Conservation (phyloP, 1,140 invertebrate species). For the Plectus sambesii region DNA sequence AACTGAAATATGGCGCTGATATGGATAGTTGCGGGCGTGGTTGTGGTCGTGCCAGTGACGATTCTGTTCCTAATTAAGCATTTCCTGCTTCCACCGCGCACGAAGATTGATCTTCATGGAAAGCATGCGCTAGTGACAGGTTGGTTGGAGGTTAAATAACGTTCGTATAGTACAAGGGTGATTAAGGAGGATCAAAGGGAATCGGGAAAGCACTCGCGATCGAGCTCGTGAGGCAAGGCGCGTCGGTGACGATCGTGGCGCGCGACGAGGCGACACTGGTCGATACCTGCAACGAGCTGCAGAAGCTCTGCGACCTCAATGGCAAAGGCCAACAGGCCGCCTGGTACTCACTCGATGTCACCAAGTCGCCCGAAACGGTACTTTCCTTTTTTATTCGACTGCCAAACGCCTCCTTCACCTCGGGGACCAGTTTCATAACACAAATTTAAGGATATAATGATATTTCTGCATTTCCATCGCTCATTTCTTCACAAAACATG, state of each 20-base stretch:
- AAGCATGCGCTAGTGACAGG: slow-evolving; percentile 34
- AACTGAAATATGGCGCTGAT: slow-evolving; percentile 7
- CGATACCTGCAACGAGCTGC: slow-evolving; percentile 16
- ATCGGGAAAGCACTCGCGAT: slow-evolving; percentile 75
- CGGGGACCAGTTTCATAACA: too few relatives aligned
- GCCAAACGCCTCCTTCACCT: too few relatives aligned
- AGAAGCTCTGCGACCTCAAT: slow-evolving; percentile 12
- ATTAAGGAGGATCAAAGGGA: slow-evolving; percentile 78
- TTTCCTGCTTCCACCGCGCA: slow-evolving; percentile 20
- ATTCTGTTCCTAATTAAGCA: slow-evolving; percentile 17
- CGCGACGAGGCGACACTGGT: slow-evolving; percentile 54
- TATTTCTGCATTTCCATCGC: too few relatives aligned
- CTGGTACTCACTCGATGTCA: slow-evolving; percentile 24
- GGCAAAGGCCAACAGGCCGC: slow-evolving; percentile 20
- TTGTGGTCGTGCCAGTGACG: slow-evolving; percentile 14
- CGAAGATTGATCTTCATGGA: slow-evolving; percentile 20
- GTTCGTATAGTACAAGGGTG: slow-evolving; percentile 51
- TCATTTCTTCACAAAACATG: too few relatives aligned
- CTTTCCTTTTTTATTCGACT: slow-evolving; percentile 9
- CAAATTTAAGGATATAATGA: too few relatives aligned
- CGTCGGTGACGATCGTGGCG: slow-evolving; percentile 76
- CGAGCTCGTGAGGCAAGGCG: slow-evolving; percentile 63
- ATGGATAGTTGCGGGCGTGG: slow-evolving; percentile 11
- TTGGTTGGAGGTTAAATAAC: slow-evolving; percentile 25
- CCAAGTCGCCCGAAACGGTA: slow-evolving; percentile 18